Conservation (phyloP, 2,888 invertebrate genomes). For the Homarus gammarus region DNA sequence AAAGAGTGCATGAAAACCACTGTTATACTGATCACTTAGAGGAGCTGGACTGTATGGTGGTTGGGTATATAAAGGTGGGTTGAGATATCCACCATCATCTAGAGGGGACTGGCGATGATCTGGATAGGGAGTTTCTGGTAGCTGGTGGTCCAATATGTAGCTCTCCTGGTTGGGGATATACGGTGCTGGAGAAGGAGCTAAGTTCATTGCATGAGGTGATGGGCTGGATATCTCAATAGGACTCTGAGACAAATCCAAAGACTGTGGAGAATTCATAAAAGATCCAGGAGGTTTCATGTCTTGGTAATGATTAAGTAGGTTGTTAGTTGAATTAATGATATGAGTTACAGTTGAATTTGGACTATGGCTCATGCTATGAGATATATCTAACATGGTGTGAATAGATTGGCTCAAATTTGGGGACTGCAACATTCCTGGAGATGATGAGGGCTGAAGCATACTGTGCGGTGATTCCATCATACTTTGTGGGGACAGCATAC, state of each 20-base stretch:
- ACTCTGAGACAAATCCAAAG: conserved; percentile 65
- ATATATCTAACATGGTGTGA: conserved; percentile 64
- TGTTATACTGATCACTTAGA: conserved; percentile 60
- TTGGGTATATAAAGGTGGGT: conserved; percentile 61
- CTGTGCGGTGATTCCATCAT: conserved; percentile 61
- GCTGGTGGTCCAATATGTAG: conserved; percentile 57
- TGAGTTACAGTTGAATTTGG: conserved; percentile 63
- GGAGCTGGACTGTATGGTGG: conserved; percentile 67
- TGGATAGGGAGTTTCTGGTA: conserved; percentile 50
- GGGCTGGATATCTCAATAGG: conserved; percentile 67
- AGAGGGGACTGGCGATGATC: conserved; percentile 60
- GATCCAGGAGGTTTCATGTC: conserved; percentile 64
- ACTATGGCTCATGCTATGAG: conserved; percentile 65
- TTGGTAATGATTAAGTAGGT: conserved; percentile 60
- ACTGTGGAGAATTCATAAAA: conserved; percentile 65
- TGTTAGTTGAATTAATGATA: conserved; percentile 50
- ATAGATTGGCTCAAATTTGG: conserved; percentile 58
- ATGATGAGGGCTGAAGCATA: conserved; percentile 54
- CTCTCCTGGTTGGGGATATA: conserved; percentile 67
- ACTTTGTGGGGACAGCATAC: conserved; percentile 60
- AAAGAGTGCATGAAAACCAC: conserved; percentile 54
- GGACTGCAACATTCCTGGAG: conserved; percentile 61
- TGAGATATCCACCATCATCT: conserved; percentile 54
- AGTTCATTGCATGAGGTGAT: conserved; percentile 59
- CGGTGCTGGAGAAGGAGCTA: conserved; percentile 58